These are phyloP conservation scores for Limenitis arthemis DNA, from an alignment of 2,888 invertebrate species.

Conservation along the genomic window DNA sequence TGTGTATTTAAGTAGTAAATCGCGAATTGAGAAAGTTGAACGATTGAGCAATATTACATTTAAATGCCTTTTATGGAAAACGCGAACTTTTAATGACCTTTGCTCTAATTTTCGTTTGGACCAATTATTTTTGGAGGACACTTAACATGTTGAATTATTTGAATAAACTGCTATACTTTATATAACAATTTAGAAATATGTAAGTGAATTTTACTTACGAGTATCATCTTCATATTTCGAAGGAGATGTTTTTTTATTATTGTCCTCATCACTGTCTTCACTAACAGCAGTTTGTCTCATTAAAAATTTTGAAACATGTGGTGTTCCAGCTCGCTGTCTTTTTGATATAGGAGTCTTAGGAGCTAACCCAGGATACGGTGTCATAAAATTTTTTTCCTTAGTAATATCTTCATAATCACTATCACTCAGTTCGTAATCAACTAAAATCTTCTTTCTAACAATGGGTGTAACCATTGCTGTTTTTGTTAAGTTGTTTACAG, in stretches of 20 bases:
- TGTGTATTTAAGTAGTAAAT: slow-evolving; percentile 9
- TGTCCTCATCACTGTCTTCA: slow-evolving; percentile 38
- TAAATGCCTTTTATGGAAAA: slow-evolving; percentile 4
- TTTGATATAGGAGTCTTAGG: slow-evolving; percentile 49
- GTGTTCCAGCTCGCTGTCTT: slow-evolving; percentile 46
- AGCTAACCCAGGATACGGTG: slow-evolving; percentile 38
- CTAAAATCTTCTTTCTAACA: slow-evolving; percentile 46
- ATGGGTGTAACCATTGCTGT: slow-evolving; percentile 60
- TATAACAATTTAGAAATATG: neutral
- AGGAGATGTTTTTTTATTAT: slow-evolving; percentile 38
- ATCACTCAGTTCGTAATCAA: slow-evolving; percentile 59
- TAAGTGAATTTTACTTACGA: slow-evolving; percentile 31
- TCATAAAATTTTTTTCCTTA: slow-evolving; percentile 29
- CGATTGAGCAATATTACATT: slow-evolving; percentile 6
- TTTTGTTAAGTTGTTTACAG: slow-evolving; percentile 45
- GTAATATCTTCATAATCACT: slow-evolving; percentile 38
- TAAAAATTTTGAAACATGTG: slow-evolving; percentile 53
- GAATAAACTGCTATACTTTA: neutral
- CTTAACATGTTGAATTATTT: neutral
- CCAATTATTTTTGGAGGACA: slow-evolving; percentile 1
- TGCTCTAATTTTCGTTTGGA: neutral
- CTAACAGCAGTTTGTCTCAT: slow-evolving; percentile 43
- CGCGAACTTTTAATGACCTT: slow-evolving; percentile 7
- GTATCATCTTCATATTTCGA: slow-evolving; percentile 33
- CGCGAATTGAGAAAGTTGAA: slow-evolving; percentile 7